These are phyloP conservation scores for Pyrrhosoma nymphula DNA, from an alignment of 2,888 invertebrate species.

Conservation along the genomic window DNA sequence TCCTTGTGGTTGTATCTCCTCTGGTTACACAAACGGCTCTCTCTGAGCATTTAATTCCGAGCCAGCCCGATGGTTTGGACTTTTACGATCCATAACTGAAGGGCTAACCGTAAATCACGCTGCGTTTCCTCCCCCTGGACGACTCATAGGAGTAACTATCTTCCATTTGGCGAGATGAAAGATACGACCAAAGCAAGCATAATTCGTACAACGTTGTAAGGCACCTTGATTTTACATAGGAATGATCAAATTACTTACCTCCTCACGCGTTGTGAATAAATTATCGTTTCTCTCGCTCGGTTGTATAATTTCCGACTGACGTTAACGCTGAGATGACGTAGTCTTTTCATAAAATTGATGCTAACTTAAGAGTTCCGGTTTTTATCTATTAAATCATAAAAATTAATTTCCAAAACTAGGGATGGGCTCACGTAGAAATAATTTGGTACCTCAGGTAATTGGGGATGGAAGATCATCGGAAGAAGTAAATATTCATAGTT, in stretches of 20 bases:
- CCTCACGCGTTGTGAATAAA: not conserved
- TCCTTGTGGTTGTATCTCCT: not conserved
- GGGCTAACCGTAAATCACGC: constrained; percentile 40
- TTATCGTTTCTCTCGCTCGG: not conserved
- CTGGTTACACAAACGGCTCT: not conserved
- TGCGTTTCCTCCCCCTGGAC: not conserved
- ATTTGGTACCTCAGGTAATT: too few relatives aligned
- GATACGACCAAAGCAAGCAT: not conserved
- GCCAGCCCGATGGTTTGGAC: not conserved
- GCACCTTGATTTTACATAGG: not conserved
- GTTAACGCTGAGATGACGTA: too few relatives aligned
- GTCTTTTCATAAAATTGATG: too few relatives aligned
- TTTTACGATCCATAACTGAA: constrained; percentile 48
- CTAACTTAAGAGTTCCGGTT: too few relatives aligned
- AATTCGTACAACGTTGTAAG: not conserved
- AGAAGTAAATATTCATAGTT: too few relatives aligned
- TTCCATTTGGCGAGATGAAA: not conserved
- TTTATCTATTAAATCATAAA: too few relatives aligned
- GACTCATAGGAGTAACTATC: not conserved
- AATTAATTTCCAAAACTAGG: too few relatives aligned
- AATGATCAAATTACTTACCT: not conserved
- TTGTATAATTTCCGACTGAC: too few relatives aligned
- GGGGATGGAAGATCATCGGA: too few relatives aligned
- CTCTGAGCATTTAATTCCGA: not conserved
- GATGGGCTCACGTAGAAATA: too few relatives aligned